Evolutionary conservation across 2,888 invertebrate genomes (phyloP).

Genomic region (Eurois occulta): DNA sequence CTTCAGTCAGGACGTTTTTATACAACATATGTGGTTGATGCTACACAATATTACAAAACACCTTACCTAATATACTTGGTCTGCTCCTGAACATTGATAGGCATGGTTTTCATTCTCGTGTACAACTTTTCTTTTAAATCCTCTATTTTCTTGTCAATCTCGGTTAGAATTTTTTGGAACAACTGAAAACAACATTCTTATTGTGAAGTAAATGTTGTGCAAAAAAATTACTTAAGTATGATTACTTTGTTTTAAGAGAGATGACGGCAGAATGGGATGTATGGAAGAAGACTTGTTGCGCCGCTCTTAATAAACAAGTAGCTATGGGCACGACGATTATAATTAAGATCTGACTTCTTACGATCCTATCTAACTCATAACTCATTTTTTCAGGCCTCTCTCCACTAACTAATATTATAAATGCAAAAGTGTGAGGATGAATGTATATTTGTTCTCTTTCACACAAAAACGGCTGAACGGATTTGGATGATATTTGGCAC

Average conservation of each 20-base stretch:
- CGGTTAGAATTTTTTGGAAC: constrained; percentile 96
- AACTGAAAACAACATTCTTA: constrained; percentile 90
- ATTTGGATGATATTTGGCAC: not conserved
- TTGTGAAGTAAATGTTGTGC: too few relatives aligned
- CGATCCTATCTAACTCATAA: not conserved
- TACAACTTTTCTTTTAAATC: constrained; percentile 95
- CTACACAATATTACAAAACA: not conserved
- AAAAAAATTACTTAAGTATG: too few relatives aligned
- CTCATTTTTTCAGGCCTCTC: too few relatives aligned
- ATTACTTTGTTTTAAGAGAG: not conserved
- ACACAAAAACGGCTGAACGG: not conserved
- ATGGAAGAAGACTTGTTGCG: not conserved
- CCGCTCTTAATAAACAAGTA: too few relatives aligned
- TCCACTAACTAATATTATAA: not conserved
- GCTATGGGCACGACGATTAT: not conserved
- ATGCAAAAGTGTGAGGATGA: not conserved
- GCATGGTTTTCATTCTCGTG: constrained; percentile 96
- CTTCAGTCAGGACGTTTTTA: not conserved
- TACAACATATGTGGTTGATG: not conserved
- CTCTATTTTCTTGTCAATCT: constrained; percentile 97
- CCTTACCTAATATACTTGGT: constrained; percentile 96
- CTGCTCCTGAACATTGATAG: constrained; percentile 97
- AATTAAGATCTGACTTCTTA: not conserved
- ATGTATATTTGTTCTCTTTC: not conserved
- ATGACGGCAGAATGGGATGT: not conserved